Conservation (phyloP, 2,888 invertebrate genomes). For the Cheilosia urbana region DNA sequence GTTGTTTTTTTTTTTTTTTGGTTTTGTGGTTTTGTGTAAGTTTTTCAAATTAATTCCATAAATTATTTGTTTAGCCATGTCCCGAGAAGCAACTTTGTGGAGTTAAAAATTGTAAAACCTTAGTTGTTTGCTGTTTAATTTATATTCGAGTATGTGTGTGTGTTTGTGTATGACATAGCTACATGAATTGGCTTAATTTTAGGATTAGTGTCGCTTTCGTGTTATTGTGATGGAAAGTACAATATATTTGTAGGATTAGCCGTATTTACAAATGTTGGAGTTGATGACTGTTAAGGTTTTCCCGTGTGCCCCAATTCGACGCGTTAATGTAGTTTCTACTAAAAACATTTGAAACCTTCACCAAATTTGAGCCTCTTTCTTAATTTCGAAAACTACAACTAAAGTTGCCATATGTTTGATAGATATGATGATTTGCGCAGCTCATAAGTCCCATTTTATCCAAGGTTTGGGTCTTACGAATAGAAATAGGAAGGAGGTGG, state of each 20-base stretch:
- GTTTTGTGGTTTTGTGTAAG: no score
- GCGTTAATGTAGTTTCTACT: neutral
- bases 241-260: constrained; percentile 3
- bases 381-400: no score
- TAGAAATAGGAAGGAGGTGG: no score
- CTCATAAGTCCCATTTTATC: no score
- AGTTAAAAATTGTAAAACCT: constrained; percentile 25
- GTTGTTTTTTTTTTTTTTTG: constrained; percentile 26
- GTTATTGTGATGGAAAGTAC: constrained; percentile 4
- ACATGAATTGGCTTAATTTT: constrained; percentile 34
- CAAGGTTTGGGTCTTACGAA: no score
- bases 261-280: constrained; percentile 24
- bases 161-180: constrained; percentile 28
- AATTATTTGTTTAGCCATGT: constrained; percentile 63
- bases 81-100: constrained; percentile 62
- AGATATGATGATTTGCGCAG: no score
- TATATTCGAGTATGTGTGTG: constrained; percentile 33
- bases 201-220: constrained; percentile 20
- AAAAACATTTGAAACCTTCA: neutral
- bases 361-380: no score
- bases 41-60: constrained; percentile 32
- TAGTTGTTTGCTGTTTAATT: constrained; percentile 11
- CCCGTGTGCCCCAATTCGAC: neutral
- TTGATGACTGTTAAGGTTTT: neutral
- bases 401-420: no score